Conservation (phyloP, 2,888 invertebrate species). For the Pegoplata infirma region DNA sequence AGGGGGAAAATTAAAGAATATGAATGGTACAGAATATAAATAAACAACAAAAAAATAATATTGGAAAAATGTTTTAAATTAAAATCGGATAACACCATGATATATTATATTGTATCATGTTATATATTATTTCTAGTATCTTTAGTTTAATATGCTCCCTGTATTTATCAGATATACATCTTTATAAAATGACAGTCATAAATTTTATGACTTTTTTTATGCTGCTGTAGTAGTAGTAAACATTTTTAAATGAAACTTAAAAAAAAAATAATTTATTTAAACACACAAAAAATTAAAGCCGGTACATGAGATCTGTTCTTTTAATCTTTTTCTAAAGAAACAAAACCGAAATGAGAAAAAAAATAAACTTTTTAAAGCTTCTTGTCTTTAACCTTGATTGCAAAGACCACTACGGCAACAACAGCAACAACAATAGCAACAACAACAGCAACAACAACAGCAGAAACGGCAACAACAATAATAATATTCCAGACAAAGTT, state of each 20-base stretch:
- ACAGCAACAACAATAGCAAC: background rate
- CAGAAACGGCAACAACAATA: background rate
- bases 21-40: no score
- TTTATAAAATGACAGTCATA: conserved; percentile 49
- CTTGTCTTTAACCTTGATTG: conserved; percentile 61
- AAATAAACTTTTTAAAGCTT: conserved; percentile 56
- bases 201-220: conserved; percentile 48
- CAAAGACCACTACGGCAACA: conserved; percentile 39
- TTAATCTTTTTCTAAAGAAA: conserved; percentile 35
- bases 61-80: conserved; percentile 3
- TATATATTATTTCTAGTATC: no score
- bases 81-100: conserved; percentile 46
- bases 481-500: conserved; percentile 32
- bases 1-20: background rate
- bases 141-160: conserved; percentile 33
- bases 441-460: background rate
- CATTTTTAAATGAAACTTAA: no score
- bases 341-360: conserved; percentile 33
- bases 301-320: conserved; percentile 25
- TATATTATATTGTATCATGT: conserved; percentile 25
- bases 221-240: background rate
- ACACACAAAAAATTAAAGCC: conserved; percentile 26
- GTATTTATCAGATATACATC: conserved; percentile 53
- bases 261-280: conserved; percentile 19
- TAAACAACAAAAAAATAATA: conserved; percentile 12